Percentiles rank a stretch among this genome's conserved stretches.
Evolutionary conservation across 2,888 invertebrate species (phyloP).

Genomic region (Dromius quadrimaculatus): DNA sequence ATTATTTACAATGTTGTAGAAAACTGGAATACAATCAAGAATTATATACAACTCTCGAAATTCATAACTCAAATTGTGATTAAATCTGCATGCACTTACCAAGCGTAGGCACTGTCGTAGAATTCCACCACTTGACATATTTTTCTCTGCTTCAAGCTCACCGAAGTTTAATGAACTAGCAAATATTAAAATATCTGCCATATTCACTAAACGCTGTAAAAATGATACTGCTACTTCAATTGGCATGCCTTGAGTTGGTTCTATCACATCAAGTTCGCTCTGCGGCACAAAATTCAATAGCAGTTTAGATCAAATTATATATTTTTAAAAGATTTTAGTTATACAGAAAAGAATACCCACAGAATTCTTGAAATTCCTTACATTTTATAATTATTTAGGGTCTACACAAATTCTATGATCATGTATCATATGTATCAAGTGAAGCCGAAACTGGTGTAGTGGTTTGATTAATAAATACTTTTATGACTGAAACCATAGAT

Average conservation of each 20-base stretch:
- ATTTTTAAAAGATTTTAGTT: constrained; percentile 2
- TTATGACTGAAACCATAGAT: too few species aligned
- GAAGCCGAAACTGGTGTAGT: too few species aligned
- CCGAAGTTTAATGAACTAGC: constrained; percentile 97
- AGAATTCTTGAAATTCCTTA: too few species aligned
- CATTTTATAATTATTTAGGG: too few species aligned
- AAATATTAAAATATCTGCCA: constrained; percentile 99
- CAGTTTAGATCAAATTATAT: background rate
- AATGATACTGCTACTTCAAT: constrained; percentile 98
- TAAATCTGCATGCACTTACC: constrained; percentile 69
- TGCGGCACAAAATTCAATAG: constrained; percentile 65
- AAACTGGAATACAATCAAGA: constrained; percentile 15
- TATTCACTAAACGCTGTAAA: constrained; percentile 96
- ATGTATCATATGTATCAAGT: too few species aligned
- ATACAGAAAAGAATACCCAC: too few species aligned
- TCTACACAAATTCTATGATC: too few species aligned
- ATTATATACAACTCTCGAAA: constrained; percentile 61
- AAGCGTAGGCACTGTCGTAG: constrained; percentile 94
- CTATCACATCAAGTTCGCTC: constrained; percentile 98
- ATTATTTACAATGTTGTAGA: constrained; percentile 27
- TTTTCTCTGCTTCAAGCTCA: constrained; percentile 98
- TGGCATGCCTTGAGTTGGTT: constrained; percentile 98
- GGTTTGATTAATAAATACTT: too few species aligned
- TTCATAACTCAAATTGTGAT: constrained; percentile 15
- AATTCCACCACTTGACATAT: constrained; percentile 99